Evolutionary conservation across 2,113 vertebrate species (phyloP), one percentile per base, ranked within the genome.

Genomic region (Maccullochella peelii): DNA sequence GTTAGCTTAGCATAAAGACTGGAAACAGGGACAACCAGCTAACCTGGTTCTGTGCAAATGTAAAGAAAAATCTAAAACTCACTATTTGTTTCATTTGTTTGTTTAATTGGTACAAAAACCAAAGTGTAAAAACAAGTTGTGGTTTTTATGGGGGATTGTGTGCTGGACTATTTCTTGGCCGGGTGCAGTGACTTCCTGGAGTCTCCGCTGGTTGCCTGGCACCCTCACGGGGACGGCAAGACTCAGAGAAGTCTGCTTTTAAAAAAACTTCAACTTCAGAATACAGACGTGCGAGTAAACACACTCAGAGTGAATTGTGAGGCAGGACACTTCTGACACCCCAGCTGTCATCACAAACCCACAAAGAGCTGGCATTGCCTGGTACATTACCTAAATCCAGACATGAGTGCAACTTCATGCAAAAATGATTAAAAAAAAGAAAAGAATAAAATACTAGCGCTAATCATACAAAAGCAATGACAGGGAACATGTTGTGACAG

Each of bases 331-430:
- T 63, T 84, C 71, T 86, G 76, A 88, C 76, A 82, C 72, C 78
- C 40, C 68, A 70, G 87, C 76, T 81, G 77, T 88, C 83, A 12
- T 77, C 84, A 83, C 49, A 75, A 84, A 77, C 87, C 88, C 80
- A 90, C 86, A 63, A 54, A 86, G 85, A 85, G 86, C 90, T 86
- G 93, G 85, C 91, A 78, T 80, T 71, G 68, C 84, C 47, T 72
- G 73, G 78, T 71, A 86, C 87, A 81, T 88, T 80, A 86, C 83
- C 84, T 15, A 75, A 76, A 83, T 81, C 83, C 82, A 80, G 86
- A 92, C 90, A 79, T 36, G 85, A 93, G 90, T 94, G 93, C 91
- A 94, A 91, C 66, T 63, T 92, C 93, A 95, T 94, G 93, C 94
- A 93, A 84, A 92, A 88, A 79, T 61, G 5, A 72, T 80, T 62